Percentiles rank a stretch among this genome's conserved stretches.
phyloP scores from a whole-genome alignment of 37 sponge, comb jelly and placozoan species.

The Oscarella lobularis region DNA sequence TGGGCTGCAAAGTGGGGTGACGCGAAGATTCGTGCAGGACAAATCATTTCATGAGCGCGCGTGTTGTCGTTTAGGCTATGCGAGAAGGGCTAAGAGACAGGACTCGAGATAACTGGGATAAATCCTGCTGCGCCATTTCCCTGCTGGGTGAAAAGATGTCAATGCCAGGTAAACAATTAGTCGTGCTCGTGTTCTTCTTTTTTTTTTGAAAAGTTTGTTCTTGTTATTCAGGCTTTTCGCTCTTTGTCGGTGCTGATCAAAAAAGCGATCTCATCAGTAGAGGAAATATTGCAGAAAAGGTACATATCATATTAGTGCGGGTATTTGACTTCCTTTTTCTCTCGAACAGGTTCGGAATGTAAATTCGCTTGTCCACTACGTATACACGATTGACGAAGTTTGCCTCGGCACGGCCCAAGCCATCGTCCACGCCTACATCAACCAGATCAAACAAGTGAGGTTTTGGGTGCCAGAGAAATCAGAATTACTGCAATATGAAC shows the following conservation, averaged over 20 bases:
- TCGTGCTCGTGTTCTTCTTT: neutral
- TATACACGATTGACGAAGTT: conserved; percentile 19
- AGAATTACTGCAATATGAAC: neutral
- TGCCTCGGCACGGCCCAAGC: conserved; percentile 20
- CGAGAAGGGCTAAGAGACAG: conserved; percentile 3
- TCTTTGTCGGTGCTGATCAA: neutral
- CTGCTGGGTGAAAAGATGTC: conserved; percentile 2
- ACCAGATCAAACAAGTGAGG: conserved; percentile 23
- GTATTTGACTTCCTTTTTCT: too few relatives aligned
- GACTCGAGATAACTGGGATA: conserved; percentile 11
- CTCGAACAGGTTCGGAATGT: conserved; percentile 12
- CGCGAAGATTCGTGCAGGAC: neutral
- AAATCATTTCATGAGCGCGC: neutral
- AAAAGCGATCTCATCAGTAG: neutral
- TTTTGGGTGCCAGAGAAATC: neutral
- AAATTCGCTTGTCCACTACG: conserved; percentile 9
- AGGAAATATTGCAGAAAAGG: neutral
- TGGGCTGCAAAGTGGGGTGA: conserved; percentile 15
- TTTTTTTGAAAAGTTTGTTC: neutral
- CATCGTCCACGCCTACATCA: conserved; percentile 14
- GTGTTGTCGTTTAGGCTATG: conserved; percentile 9
- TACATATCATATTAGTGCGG: neutral
- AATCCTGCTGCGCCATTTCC: neutral
- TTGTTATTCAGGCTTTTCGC: neutral
- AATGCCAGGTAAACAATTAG: conserved; percentile 6